Base-by-base conservation (phyloP, 2,113 vertebrate genomes). In the Osmerus eperlanus region DNA sequence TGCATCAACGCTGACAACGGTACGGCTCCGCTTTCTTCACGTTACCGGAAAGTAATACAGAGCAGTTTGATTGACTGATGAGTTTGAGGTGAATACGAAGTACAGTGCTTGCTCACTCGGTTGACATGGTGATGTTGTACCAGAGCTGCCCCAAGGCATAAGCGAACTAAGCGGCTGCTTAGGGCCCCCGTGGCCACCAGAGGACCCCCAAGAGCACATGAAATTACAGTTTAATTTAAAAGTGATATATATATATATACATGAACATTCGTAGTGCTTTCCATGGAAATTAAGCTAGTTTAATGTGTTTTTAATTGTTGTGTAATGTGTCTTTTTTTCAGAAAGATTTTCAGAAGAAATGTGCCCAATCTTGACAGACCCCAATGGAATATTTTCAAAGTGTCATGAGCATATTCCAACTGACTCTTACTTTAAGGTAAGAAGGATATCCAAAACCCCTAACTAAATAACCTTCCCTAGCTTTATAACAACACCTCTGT, bases 1-100 rank as follows among this genome's bases (percentile, higher is more conserved):
- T 95, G 94, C 68, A 73, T 90, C 74, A 94, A 81, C 77, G 87
- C 83, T 21, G 86, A 92, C 62, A 89, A 83, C 14, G 93, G 94
- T 95, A 90, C 73, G 21, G 18, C 19, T 14, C 4, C 18, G 8
- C 7, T 3, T 41, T 41, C 36, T 32, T 32, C 36, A 41, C 8
- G 36, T 41, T 41, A 41, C 5, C 36, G 6, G 6, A 41, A 4
- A 41, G 36, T 41, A 7, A 41, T 9, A 9, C 36, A 8, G 36
- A 41, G 36, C 36, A 9, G 36, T 41, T 41, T 41, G 36, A 41
- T 6, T 9, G 36, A 41, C 7, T 41, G 36, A 7, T 41, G 36
- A 41, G 36, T 41, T 41, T 41, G 36, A 41, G 5, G 5, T 41
- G 6, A 41, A 9, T 9, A 9, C 5, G 1, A 9, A 41, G 36